A percentile compares a stretch with the other conserved stretches of the same genome.
These are phyloP conservation scores for Lasioglossum leucozonium DNA, from an alignment of 2,888 invertebrate species.

Conservation along the genomic window DNA sequence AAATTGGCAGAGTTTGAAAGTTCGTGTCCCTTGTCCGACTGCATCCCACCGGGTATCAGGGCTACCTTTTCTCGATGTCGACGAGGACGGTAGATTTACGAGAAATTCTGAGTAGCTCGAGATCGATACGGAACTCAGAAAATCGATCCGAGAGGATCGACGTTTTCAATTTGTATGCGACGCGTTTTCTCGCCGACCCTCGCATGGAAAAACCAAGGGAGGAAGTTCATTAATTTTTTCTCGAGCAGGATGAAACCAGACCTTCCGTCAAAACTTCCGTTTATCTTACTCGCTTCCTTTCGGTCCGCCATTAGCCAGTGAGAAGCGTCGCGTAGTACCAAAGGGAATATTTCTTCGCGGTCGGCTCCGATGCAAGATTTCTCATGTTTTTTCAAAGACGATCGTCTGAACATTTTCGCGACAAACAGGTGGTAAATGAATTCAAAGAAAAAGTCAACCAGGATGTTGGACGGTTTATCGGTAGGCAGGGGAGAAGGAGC, in stretches of 20 bases:
- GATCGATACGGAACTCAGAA: not conserved
- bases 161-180: constrained; percentile 1
- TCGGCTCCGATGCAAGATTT: not conserved
- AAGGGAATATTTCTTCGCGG: not conserved
- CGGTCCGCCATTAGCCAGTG: not conserved
- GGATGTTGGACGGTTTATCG: not conserved
- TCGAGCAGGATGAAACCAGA: not conserved
- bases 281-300: not conserved
- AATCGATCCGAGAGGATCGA: not conserved
- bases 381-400: not conserved
- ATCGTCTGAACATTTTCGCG: not conserved
- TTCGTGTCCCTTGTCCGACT: constrained; percentile 37
- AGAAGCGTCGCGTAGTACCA: not conserved
- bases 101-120: not conserved
- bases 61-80: not conserved
- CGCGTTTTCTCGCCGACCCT: not conserved
- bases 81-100: not conserved
- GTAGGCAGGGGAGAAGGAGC: not conserved
- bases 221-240: constrained; percentile 11
- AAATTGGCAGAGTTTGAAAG: constrained; percentile 55
- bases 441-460: not conserved
- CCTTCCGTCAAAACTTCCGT: not conserved
- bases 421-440: not conserved
- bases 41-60: not conserved
- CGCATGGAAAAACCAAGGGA: not conserved